Percentiles rank a stretch among this genome's conserved stretches.
Evolutionary conservation across 2,797 vertebrate species (phyloP).

Genomic region (Coilia nasus): DNA sequence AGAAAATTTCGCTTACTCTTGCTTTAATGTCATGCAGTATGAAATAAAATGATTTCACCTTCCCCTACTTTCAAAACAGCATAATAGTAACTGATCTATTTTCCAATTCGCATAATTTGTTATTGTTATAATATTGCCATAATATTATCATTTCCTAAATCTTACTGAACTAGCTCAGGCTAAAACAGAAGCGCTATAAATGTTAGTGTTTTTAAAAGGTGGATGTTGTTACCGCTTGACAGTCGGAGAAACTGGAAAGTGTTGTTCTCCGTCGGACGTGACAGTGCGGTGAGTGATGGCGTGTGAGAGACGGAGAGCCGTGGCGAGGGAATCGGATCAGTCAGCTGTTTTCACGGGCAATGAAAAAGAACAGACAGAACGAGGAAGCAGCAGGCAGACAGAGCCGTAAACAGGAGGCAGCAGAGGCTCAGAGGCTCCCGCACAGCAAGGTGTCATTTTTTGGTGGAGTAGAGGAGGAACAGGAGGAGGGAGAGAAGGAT

Average conservation of each 20-base stretch:
- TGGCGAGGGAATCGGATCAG: constrained; percentile 2
- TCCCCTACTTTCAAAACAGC: neutral
- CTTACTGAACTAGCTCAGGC: neutral
- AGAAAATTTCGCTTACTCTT: neutral
- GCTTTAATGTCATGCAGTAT: neutral
- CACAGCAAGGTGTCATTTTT: constrained; percentile 39
- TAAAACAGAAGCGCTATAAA: neutral
- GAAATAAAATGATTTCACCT: neutral
- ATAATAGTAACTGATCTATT: neutral
- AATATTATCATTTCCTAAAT: neutral
- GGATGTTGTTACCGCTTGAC: neutral
- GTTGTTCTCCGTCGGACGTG: neutral
- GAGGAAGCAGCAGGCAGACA: neutral
- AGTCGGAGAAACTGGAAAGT: constrained; percentile 3
- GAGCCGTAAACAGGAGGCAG: neutral
- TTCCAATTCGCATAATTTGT: neutral
- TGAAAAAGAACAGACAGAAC: constrained; percentile 1
- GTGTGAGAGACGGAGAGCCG: neutral
- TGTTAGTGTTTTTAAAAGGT: neutral
- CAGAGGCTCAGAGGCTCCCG: constrained; percentile 3
- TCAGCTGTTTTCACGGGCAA: constrained; percentile 20
- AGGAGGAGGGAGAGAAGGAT: neutral
- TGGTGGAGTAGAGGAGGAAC: constrained; percentile 5
- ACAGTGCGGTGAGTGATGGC: neutral
- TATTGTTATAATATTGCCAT: neutral